Base-by-base conservation (phyloP, 64 coral and sea anemone genomes). In the Porites australiensis region DNA sequence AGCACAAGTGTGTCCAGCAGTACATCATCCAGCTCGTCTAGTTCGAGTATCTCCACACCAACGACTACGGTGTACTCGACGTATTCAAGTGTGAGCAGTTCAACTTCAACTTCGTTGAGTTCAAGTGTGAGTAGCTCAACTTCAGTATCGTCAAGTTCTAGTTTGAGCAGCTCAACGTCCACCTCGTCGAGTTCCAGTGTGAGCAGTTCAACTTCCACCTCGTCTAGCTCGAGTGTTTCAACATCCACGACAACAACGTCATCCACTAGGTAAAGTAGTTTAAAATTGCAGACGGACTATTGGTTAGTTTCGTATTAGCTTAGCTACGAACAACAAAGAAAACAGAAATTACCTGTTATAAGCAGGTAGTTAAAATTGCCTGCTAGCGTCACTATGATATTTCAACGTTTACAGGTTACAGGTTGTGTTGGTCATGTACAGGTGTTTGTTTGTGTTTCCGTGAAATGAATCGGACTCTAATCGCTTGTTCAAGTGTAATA, bases 161-260 rank as follows among this genome's bases (percentile, higher is more conserved):
- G 19, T 27, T 7, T 43, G 13, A 88, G 70, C 13, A 54, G 69
- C 2, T 90, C 89, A 19, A 79, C 66, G 45, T 77, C 89, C 12
- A 75, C 69, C 0, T 72, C 87, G 5, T 72, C 74, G 43, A 89
- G 60, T 47, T 44, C 82, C 37, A 65, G n/a, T 27, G 16, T 43
- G 10, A 88, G 70, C 27, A 54, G 69, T 6, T 90, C 77, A 19
- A 79, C 66, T 37, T 77, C 89, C 7, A 74, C 86, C 3, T 64
- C 61, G 4, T 64, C 61, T 10, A 64, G 20, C 3, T 61, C 64
- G 20, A 52, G 62, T 50, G 44, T 69, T 4, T 58, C 86, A 11
- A 88, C 74, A 21, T 11, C 58, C 2, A 78, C 73, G 2, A 90
- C 88, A 50, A 85, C 90, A 19, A 45, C 90, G 45, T 54, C 82